Percentiles rank a stretch among this genome's conserved stretches.
phyloP scores from a whole-genome alignment of 2,888 invertebrate genomes.

The Lepidochitona cinerea region DNA sequence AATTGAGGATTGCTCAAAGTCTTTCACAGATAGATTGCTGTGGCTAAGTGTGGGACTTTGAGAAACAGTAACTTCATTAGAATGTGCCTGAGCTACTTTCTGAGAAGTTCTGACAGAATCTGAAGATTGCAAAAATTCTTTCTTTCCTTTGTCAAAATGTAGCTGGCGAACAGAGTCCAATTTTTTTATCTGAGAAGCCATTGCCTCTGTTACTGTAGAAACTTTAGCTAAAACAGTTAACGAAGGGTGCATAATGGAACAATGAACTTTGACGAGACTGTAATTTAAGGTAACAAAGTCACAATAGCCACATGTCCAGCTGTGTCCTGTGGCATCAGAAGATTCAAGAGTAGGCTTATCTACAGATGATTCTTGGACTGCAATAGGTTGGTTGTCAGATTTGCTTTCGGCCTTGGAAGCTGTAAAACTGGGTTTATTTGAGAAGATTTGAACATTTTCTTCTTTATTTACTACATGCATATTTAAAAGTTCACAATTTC shows the following conservation, averaged over 20 bases:
- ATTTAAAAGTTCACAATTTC: neutral
- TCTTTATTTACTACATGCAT: neutral
- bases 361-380: neutral
- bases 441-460: neutral
- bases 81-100: neutral
- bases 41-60: neutral
- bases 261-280: neutral
- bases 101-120: neutral
- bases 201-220: neutral
- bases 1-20: neutral
- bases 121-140: neutral
- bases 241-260: neutral
- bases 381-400: neutral
- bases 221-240: neutral
- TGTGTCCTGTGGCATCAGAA: neutral
- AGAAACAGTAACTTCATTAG: neutral
- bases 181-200: neutral
- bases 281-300: neutral
- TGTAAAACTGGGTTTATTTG: neutral
- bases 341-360: neutral
- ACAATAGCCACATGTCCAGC: neutral
- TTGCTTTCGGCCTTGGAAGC: neutral
- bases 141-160: slow-evolving; percentile 1
- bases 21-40: neutral
- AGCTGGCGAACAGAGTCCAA: neutral